Conservation (phyloP, 1,140 invertebrate species). For the Drosophila trapezifrons region DNA sequence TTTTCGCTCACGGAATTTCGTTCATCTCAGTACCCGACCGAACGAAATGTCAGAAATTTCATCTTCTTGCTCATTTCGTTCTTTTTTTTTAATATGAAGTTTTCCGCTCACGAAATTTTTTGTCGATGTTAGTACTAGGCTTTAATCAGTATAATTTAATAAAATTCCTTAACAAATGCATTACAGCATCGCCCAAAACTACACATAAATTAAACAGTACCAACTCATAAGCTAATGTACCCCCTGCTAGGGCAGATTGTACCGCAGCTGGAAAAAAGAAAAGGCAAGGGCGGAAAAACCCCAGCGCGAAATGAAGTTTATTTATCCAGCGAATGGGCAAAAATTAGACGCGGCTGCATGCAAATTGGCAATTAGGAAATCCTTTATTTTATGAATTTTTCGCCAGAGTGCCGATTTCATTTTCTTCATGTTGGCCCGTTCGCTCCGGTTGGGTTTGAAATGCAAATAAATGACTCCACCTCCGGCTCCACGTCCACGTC, state of each 20-base stretch:
- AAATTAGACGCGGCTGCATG: slow-evolving; percentile 78
- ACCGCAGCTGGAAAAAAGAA: slow-evolving; percentile 1
- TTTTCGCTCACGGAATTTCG: too few relatives aligned
- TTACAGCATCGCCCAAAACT: background rate
- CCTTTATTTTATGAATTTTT: slow-evolving; percentile 78
- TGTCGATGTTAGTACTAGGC: too few relatives aligned
- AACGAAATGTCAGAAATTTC: too few relatives aligned
- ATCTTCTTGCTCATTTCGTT: too few relatives aligned
- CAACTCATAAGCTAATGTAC: background rate
- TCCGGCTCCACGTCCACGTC: background rate
- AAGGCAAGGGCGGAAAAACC: slow-evolving; percentile 28
- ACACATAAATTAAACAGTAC: background rate
- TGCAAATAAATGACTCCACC: slow-evolving; percentile 65
- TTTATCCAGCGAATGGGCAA: slow-evolving; percentile 76
- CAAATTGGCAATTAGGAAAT: slow-evolving; percentile 81
- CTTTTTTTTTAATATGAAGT: too few relatives aligned
- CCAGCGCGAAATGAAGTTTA: slow-evolving; percentile 69
- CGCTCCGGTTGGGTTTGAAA: slow-evolving; percentile 54
- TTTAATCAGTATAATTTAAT: too few relatives aligned
- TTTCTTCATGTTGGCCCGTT: slow-evolving; percentile 54
- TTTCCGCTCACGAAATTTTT: too few relatives aligned
- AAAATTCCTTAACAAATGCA: background rate
- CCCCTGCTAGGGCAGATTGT: slow-evolving; percentile 16
- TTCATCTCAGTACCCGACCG: too few relatives aligned
- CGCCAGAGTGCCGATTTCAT: slow-evolving; percentile 63